Conservation (phyloP, 2,797 vertebrate genomes). For the Cirrhinus mrigala region DNA sequence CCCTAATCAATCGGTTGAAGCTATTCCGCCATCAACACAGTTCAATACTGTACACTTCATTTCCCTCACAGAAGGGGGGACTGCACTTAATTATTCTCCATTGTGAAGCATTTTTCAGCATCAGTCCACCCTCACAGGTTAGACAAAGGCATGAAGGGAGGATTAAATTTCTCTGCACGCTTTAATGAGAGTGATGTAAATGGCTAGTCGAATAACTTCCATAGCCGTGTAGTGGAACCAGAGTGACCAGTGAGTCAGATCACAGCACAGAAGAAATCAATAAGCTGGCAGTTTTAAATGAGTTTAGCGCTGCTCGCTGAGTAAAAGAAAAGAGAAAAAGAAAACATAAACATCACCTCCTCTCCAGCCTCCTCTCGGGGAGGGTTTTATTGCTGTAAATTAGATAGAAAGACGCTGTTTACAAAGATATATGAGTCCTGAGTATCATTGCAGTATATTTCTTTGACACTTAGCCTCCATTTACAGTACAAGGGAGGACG, state of each 20-base stretch:
- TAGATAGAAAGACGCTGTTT: slow-evolving; percentile 26
- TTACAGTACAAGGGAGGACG: background rate
- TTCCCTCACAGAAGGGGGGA: slow-evolving; percentile 67
- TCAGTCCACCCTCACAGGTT: slow-evolving; percentile 67
- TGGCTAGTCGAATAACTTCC: slow-evolving; percentile 35
- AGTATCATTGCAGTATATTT: slow-evolving; percentile 50
- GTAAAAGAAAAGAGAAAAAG: background rate
- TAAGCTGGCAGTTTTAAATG: slow-evolving; percentile 29
- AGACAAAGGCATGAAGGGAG: slow-evolving; percentile 51
- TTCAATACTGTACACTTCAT: slow-evolving; percentile 80
- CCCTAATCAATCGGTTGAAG: slow-evolving; percentile 74
- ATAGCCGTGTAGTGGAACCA: slow-evolving; percentile 34
- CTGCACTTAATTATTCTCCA: slow-evolving; percentile 73
- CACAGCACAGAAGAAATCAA: slow-evolving; percentile 29
- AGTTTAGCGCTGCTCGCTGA: background rate
- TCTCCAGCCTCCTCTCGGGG: background rate
- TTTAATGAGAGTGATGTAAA: slow-evolving; percentile 39
- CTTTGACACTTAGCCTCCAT: slow-evolving; percentile 24
- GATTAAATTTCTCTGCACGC: slow-evolving; percentile 33
- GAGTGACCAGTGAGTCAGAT: slow-evolving; percentile 38
- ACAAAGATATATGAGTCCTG: slow-evolving; percentile 35
- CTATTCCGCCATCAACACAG: slow-evolving; percentile 72
- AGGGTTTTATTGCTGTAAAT: slow-evolving; percentile 22
- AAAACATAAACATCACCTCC: background rate
- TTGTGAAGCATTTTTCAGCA: slow-evolving; percentile 56